These are phyloP conservation scores for Galerucella pusilla DNA, from an alignment of 2,888 invertebrate genomes.

Conservation along the genomic window DNA sequence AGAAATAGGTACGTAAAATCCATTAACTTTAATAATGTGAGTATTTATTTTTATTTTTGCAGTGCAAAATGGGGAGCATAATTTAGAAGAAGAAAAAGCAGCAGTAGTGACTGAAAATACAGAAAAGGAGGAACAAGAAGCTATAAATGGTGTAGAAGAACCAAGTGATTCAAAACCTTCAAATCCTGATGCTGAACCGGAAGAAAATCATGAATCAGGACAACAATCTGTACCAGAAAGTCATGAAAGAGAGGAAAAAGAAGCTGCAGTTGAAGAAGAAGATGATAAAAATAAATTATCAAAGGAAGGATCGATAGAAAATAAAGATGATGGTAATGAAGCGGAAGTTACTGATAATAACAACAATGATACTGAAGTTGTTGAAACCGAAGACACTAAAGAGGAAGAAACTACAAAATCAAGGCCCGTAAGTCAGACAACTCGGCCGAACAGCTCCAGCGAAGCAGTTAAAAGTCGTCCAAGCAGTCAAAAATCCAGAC, in stretches of 20 bases:
- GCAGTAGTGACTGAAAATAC: constrained; percentile 14
- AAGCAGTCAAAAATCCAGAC: constrained; percentile 34
- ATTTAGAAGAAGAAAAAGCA: constrained; percentile 18
- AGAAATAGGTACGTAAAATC: constrained; percentile 16
- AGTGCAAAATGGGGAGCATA: constrained; percentile 43
- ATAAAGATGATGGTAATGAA: constrained; percentile 25
- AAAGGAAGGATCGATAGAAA: not conserved
- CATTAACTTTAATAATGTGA: not conserved
- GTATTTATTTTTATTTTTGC: not conserved
- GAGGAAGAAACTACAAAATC: constrained; percentile 11
- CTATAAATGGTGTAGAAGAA: constrained; percentile 44
- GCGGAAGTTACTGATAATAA: constrained; percentile 39
- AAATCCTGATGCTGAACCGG: not conserved
- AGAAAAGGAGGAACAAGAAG: constrained; percentile 5
- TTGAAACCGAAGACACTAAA: constrained; percentile 23
- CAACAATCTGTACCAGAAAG: constrained; percentile 7
- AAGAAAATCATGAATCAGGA: constrained; percentile 34
- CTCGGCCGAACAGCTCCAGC: constrained; percentile 7
- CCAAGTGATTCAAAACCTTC: constrained; percentile 33
- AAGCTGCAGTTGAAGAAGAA: constrained; percentile 44
- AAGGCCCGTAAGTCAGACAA: constrained; percentile 13
- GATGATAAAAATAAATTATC: constrained; percentile 46
- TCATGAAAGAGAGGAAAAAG: constrained; percentile 37
- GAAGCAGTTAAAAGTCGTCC: constrained; percentile 25
- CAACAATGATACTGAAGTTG: constrained; percentile 35